Conservation (phyloP, 1,140 invertebrate species). For the Cotesia vestalis region DNA sequence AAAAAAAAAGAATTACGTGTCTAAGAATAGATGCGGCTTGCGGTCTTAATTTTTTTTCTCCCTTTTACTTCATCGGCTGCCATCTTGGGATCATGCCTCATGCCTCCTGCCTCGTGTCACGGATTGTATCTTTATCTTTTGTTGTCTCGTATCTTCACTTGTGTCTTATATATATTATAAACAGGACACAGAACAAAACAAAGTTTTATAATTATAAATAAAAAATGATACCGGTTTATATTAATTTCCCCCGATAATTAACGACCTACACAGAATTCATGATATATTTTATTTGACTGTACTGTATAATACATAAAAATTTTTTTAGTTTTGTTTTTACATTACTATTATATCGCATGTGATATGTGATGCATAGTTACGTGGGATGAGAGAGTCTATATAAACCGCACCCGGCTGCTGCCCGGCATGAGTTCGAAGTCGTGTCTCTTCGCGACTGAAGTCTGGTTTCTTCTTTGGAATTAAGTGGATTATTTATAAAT, state of each 20-base stretch:
- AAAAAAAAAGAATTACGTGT: constrained; percentile 23
- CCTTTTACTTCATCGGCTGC: neutral
- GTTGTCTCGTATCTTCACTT: neutral
- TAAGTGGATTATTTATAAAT: neutral
- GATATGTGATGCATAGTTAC: constrained; percentile 38
- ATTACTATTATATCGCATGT: constrained; percentile 7
- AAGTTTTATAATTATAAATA: no score
- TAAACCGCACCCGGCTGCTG: constrained; percentile 54
- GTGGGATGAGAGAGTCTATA: constrained; percentile 61
- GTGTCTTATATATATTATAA: no score
- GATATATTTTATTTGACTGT: no score
- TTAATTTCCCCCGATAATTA: no score
- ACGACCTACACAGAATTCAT: no score
- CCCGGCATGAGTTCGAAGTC: neutral
- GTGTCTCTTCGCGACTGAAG: neutral
- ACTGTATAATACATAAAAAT: no score
- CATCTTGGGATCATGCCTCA: neutral
- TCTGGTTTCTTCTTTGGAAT: constrained; percentile 21
- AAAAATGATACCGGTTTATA: no score
- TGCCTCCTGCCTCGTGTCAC: neutral
- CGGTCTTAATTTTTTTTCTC: constrained; percentile 38
- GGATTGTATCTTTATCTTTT: neutral
- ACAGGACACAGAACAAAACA: no score
- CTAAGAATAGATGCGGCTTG: constrained; percentile 53
- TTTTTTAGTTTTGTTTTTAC: constrained; percentile 5